Base-by-base conservation (phyloP, 2,113 vertebrate genomes). In the Odontophorus gujanensis region DNA sequence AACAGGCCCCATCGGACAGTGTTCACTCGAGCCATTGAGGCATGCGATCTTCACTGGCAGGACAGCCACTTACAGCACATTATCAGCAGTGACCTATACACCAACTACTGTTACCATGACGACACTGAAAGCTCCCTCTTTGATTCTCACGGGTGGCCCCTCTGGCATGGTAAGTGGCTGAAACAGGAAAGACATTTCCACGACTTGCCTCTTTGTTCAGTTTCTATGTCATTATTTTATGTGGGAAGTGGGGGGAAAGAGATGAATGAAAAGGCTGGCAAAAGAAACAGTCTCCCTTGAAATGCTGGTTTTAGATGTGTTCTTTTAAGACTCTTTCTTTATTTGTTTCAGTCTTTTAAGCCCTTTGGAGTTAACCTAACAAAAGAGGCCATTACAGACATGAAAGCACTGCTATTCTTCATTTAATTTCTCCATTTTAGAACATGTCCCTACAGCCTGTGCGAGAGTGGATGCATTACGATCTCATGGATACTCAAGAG, bases 1-100 rank as follows among this genome's bases (percentile, higher is more conserved):
- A 98, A 94, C 95, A 97, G 98, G 96, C 98, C 99, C 38, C 99
- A 99, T 95, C 98, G 99, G 97, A 99, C 99, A 0, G 99, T 99
- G 96, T 99, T 99, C 98, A 99, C 99, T 21, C 98, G 99, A 95
- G 99, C 99, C 88, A 99, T 99, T 9, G 99, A 99, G 97, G 99
- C 99, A 0, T 99, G 99, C 17, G 99, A 99, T 96, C 98, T 99
- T 94, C 99, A 99, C 98, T 99, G 99, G 99, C 98, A 98, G 97
- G 99, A 99, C 96, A 98, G 98, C 96, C 99, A 99, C 97, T 98
- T 99, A 97, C 99, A 99, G 98, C 98, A 99, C 97, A 98, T 99
- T 96, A 98, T 99, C 98, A 99, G 97, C 85, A 98, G 98, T 97
- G 99, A 99, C 98, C 98, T 98, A 73, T 98, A 99, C 97, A 98